A percentile compares a stretch with the other conserved stretches of the same genome.
phyloP scores from a whole-genome alignment of 2,113 vertebrate species.

The Apodemus speciosus region DNA sequence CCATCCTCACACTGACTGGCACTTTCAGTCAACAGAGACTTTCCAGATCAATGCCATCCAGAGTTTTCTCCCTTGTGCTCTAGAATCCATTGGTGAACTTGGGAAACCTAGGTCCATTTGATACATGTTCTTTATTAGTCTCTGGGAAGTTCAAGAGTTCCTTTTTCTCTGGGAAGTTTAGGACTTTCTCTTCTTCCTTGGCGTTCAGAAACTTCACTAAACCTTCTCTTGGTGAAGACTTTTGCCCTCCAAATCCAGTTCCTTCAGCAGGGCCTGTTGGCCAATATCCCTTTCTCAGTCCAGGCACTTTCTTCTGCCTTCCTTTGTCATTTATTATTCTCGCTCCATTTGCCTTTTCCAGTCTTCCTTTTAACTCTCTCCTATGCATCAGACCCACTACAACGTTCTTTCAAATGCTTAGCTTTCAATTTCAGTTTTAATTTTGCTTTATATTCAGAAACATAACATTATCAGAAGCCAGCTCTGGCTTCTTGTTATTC shows the following conservation, averaged over 20 bases:
- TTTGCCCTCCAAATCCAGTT: background rate
- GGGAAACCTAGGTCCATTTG: background rate
- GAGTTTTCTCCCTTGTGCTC: background rate
- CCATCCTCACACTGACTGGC: background rate
- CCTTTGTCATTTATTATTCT: background rate
- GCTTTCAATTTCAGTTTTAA: slow-evolving; percentile 22
- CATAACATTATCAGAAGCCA: slow-evolving; percentile 14
- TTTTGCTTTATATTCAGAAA: slow-evolving; percentile 45
- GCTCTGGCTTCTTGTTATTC: slow-evolving; percentile 46
- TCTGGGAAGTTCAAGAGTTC: background rate
- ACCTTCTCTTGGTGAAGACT: background rate
- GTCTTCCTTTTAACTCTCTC: background rate
- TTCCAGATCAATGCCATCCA: background rate
- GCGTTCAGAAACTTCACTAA: background rate
- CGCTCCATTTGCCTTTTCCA: background rate
- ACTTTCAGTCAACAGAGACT: background rate
- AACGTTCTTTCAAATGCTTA: background rate
- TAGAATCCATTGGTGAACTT: background rate
- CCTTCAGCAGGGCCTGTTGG: background rate
- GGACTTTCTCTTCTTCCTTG: background rate
- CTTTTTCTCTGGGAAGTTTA: background rate
- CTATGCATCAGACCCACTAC: background rate
- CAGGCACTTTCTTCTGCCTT: background rate
- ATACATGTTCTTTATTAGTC: background rate
- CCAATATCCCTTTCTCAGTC: background rate